Evolutionary conservation across 2,888 invertebrate species (phyloP).

Genomic region (Drosophila paranaensis): DNA sequence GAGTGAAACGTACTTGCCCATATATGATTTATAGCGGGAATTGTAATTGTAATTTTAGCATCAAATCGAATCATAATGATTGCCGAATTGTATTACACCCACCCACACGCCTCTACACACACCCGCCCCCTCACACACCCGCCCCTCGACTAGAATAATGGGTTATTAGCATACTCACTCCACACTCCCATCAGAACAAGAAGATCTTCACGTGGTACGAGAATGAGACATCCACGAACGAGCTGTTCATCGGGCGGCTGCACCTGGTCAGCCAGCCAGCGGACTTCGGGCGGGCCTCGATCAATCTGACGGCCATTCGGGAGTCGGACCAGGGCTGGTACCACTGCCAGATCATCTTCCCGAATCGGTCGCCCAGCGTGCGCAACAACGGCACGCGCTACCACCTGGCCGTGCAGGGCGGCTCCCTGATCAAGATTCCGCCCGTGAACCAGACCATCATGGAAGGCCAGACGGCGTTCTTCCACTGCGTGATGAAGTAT

Average conservation of each 20-base stretch:
- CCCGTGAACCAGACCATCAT: conserved; percentile 95
- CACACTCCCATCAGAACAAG: conserved; percentile 87
- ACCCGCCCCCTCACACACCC: not conserved
- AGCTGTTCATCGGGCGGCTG: conserved; percentile 90
- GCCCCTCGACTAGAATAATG: not conserved
- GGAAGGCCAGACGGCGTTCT: conserved; percentile 92
- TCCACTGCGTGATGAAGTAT: conserved; percentile 93
- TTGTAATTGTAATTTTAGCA: conserved; percentile 35
- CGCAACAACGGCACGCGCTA: conserved; percentile 96
- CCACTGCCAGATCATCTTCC: conserved; percentile 94
- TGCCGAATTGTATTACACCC: not conserved
- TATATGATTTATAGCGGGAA: conserved; percentile 5
- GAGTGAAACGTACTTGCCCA: not conserved
- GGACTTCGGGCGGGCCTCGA: conserved; percentile 87
- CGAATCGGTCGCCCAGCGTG: conserved; percentile 93
- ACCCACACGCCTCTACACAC: too few species aligned
- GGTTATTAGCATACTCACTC: too few species aligned
- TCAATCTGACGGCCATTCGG: conserved; percentile 94
- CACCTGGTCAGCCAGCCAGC: conserved; percentile 87
- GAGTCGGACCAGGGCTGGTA: conserved; percentile 96
- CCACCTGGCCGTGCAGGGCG: conserved; percentile 94
- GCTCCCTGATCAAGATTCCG: conserved; percentile 93
- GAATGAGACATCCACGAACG: conserved; percentile 88
- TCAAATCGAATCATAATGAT: conserved; percentile 11
- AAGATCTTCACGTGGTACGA: conserved; percentile 93